Evolutionary conservation across 2,113 vertebrate species (phyloP), one percentile per base, ranked within the genome.

Genomic region (Campylorhamphus procurvoides): DNA sequence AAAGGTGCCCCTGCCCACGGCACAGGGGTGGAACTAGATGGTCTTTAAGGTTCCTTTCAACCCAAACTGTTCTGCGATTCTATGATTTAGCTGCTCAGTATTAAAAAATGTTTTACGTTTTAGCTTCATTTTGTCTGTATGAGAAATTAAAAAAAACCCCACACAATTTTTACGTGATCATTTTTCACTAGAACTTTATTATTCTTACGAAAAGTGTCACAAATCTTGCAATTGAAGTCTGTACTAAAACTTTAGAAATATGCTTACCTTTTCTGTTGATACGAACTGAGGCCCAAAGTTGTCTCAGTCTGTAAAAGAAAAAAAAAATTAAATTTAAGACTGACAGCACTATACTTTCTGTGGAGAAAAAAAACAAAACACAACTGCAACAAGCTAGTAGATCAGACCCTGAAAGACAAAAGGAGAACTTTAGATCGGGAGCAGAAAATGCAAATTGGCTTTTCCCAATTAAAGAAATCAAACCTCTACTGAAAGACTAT

Each of bases 261-360:
- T 11, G 28, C 97, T 98, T 98, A 98, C 98, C 98, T 98, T 97
- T 98, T 98, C 88, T 98, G 98, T 86, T 98, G 98, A 97, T 98
- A 98, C 42, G 98, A 98, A 97, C 96, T 96, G 97, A 98, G 98
- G 93, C 98, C 98, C 96, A 98, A 96, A 40, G 98, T 97, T 97
- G 98, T 98, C 91, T 98, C 98, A 77, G 98, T 96, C 98, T 98
- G 97, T 59, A 97, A 98, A 96, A 97, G 29, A 73, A 95, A 95
- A 91, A 88, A 52, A 63, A 67, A 71, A 7, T 16, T 25, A 47
- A 81, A 14, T 52, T 72, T 73, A 63, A 95, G 62, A 85, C 12
- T 49, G 49, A 60, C 25, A 81, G 25, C 17, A 58, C 72, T 87
- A 40, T 19, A 73, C 2, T 18, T 49, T 14, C 29, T 27, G 7